Percentiles rank a stretch among this genome's conserved stretches.
Evolutionary conservation across 1,140 invertebrate species (phyloP).

Genomic region (Bombus fervidus): DNA sequence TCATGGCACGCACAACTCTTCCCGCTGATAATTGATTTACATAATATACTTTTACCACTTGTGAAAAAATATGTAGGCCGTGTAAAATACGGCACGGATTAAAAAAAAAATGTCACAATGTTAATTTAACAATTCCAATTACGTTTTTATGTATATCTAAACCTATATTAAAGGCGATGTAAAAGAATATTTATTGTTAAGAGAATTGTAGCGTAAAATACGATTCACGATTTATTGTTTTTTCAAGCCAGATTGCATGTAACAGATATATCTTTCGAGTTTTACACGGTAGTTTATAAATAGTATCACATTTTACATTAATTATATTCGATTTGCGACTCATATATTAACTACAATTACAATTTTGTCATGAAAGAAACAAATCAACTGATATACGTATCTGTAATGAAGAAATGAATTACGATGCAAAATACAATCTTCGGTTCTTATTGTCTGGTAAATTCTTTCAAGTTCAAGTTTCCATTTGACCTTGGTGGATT

Average conservation of each 20-base stretch:
- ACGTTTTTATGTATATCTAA: neutral
- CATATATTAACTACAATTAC: neutral
- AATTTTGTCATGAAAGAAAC: neutral
- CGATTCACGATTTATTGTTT: neutral
- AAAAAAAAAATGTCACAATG: no score
- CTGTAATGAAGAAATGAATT: neutral
- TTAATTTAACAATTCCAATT: neutral
- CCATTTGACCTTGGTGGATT: constrained; percentile 15
- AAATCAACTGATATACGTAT: neutral
- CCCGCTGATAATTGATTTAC: constrained; percentile 66
- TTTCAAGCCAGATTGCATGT: neutral
- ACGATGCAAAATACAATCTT: neutral
- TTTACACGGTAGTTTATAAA: neutral
- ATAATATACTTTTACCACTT: constrained; percentile 57
- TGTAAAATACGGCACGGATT: neutral
- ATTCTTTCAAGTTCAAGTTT: constrained; percentile 23
- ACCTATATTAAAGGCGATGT: neutral
- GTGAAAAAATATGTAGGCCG: neutral
- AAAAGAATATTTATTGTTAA: constrained; percentile 23
- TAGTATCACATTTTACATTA: neutral
- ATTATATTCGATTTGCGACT: neutral
- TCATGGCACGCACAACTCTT: constrained; percentile 56
- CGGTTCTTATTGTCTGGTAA: neutral
- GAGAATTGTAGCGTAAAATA: neutral
- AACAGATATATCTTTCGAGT: neutral